Evolutionary conservation across 2,797 vertebrate genomes (phyloP), one percentile per base, ranked within the genome.

Genomic region (Hemitrygon akajei): DNA sequence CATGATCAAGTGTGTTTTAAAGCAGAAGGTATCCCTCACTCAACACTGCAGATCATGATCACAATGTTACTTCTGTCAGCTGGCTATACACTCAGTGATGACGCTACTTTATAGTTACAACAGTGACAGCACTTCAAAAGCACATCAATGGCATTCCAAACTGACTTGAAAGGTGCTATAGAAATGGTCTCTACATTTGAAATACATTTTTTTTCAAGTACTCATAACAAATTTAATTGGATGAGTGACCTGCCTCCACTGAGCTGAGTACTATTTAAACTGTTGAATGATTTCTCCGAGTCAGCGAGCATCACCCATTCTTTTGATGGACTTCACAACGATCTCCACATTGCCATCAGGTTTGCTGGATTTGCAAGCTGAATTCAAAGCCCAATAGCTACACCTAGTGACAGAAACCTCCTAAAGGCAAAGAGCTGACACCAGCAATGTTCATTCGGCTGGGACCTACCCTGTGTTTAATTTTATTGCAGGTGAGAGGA

Each of bases 321-420:
- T n/a, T 60, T 58, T 60, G 30, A 66, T 63, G 63, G 7, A 34
- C 30, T 87, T 66, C 16, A 66, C 58, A 89, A 60, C 7, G 6
- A 79, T 79, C 7, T 89, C 37, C 22, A 16, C 3, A 20, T 20
- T 69, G 30, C 18, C 86, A n/a, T 69, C 22, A 63, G 16, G 66
- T 30, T 87, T 87, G 16, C 77, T 9, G n/a, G 60, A 7, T 16
- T 37, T 7, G 20, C n/a, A 34, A 34, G 63, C n/a, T 37, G 63
- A 22, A 89, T 69, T 89, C 71, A 76, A 30, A 93, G 71, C 22
- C 14, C 71, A 75, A 75, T 76, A 76, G 71, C 91, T 56, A 56
- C 91, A 93, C 91, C 91, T 93, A 58, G 47, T 93, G 91, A 71
- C 12, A 27, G 40, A 56, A 30, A 20, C 91, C 40, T 93, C 5